Conservation (phyloP, 2,797 vertebrate species). For the Eurystomus glaucurus region DNA sequence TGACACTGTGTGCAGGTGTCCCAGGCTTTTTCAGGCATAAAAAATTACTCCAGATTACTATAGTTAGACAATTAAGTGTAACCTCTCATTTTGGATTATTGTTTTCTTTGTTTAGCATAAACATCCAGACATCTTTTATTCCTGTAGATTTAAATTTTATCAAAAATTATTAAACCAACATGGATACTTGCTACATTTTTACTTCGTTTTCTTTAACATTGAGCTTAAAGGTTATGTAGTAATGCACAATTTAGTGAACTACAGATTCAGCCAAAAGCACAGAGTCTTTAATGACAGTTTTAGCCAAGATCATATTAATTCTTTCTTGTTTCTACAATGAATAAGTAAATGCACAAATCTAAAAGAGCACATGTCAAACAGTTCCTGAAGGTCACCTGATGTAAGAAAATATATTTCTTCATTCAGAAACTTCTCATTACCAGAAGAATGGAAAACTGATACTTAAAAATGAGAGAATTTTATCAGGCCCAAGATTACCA, state of each 20-base stretch:
- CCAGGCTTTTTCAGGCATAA: neutral
- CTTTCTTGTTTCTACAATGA: neutral
- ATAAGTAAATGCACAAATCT: neutral
- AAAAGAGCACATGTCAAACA: rapidly evolving
- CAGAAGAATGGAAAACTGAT: neutral
- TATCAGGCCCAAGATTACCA: neutral
- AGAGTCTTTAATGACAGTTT: neutral
- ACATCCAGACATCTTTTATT: neutral
- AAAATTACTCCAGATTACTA: neutral
- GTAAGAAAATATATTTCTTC: neutral
- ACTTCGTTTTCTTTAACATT: neutral
- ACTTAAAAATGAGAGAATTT: neutral
- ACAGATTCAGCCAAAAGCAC: neutral
- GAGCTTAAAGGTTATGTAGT: neutral
- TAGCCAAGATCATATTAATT: neutral
- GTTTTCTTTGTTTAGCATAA: neutral
- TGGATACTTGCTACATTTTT: neutral
- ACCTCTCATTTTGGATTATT: neutral
- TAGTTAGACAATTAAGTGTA: neutral
- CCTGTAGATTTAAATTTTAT: neutral
- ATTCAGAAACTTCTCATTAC: neutral
- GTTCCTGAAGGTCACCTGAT: neutral
- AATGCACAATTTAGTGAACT: neutral
- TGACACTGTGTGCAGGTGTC: neutral
- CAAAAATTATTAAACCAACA: neutral